Conservation (phyloP, 2,888 invertebrate species). For the Drosophila robusta region DNA sequence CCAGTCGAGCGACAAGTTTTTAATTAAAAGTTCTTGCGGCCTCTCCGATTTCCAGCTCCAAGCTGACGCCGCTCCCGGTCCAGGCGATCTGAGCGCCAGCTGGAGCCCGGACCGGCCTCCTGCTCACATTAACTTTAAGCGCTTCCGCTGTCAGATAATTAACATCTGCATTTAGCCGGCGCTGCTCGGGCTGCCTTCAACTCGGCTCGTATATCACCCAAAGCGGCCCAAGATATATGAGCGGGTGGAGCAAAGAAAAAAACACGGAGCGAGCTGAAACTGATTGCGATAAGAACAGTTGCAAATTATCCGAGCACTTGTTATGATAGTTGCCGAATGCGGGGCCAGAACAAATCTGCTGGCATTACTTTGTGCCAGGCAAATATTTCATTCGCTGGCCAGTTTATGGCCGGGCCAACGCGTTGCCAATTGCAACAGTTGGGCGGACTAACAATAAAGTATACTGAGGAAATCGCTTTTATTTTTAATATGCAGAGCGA, state of each 20-base stretch:
- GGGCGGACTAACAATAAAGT: too few species aligned
- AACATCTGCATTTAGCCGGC: conserved; percentile 71
- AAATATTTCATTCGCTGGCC: conserved; percentile 13
- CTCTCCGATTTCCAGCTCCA: conserved; percentile 65
- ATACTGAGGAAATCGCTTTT: too few species aligned
- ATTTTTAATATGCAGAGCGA: too few species aligned
- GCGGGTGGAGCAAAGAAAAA: not conserved
- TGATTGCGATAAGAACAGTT: conserved; percentile 47
- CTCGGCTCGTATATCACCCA: conserved; percentile 48
- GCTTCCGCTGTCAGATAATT: conserved; percentile 74
- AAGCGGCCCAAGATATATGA: conserved; percentile 28
- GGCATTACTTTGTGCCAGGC: too few species aligned
- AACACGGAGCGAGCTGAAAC: conserved; percentile 11
- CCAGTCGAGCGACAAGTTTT: conserved; percentile 69
- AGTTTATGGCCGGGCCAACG: not conserved
- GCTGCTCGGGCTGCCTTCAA: conserved; percentile 4
- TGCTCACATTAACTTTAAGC: conserved; percentile 55
- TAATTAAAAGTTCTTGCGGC: conserved; percentile 73
- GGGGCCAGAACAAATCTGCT: not conserved
- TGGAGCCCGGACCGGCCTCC: conserved; percentile 2
- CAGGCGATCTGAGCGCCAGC: too few species aligned
- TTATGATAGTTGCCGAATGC: conserved; percentile 21
- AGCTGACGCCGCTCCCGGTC: conserved; percentile 50
- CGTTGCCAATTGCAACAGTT: not conserved
- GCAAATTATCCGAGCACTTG: conserved; percentile 48